These are phyloP conservation scores for Eulithis prunata DNA, from an alignment of 2,888 invertebrate species.

Conservation along the genomic window DNA sequence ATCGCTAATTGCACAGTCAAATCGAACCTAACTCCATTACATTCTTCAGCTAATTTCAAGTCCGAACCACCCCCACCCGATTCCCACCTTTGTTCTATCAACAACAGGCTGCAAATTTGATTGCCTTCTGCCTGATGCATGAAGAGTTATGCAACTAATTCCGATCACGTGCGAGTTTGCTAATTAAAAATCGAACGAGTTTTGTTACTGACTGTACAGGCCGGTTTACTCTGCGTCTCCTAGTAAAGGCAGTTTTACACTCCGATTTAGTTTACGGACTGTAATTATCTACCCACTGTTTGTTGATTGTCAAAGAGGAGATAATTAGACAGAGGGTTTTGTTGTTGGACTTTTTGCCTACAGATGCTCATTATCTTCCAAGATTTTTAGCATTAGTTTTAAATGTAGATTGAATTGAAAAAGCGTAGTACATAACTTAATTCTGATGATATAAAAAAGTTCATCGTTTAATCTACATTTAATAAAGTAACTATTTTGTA, in stretches of 20 bases:
- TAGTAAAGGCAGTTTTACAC: conserved; percentile 27
- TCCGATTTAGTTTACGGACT: conserved; percentile 17
- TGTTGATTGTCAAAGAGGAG: conserved; percentile 31
- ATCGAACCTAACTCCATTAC: conserved; percentile 74
- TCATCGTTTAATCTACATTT: no score
- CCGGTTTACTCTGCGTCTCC: conserved; percentile 8
- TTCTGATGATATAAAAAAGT: no score
- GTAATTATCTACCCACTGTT: conserved; percentile 24
- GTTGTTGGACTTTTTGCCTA: conserved; percentile 15
- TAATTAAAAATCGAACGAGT: conserved; percentile 83
- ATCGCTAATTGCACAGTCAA: conserved; percentile 75
- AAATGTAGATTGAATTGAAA: no score
- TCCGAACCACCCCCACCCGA: conserved; percentile 7
- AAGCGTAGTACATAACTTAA: no score
- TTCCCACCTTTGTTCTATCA: conserved; percentile 12
- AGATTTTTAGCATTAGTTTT: no score
- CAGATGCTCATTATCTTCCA: background rate
- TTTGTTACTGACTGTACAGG: conserved; percentile 71
- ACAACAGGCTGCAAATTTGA: conserved; percentile 20
- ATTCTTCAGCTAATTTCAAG: conserved; percentile 65
- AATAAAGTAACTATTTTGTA: no score
- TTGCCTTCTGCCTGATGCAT: conserved; percentile 36
- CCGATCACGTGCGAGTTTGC: conserved; percentile 73
- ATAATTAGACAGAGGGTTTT: conserved; percentile 21
- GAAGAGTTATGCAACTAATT: conserved; percentile 68